These are phyloP conservation scores for Seira musarum DNA, from an alignment of 2,888 invertebrate genomes.

Conservation along the genomic window DNA sequence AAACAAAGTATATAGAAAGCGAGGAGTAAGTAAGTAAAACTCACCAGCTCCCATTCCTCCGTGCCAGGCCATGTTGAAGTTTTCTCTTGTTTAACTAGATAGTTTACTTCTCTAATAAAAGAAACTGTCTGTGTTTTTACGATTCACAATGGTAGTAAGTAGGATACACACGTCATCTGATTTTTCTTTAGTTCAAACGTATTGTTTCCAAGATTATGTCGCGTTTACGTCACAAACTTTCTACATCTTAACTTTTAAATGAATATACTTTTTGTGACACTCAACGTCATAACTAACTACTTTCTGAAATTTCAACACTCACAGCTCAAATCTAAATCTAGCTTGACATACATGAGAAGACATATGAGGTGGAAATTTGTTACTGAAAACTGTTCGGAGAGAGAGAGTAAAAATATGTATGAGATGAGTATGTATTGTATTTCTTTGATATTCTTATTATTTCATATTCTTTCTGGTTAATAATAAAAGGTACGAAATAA, in stretches of 20 bases:
- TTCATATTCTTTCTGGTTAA: no score
- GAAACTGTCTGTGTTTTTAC: background rate
- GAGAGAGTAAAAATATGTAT: no score
- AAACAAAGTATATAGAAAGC: no score
- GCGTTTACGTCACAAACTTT: constrained; percentile 18
- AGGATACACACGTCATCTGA: background rate
- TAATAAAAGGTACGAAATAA: no score
- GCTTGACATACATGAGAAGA: constrained; percentile 1
- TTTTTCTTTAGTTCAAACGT: background rate
- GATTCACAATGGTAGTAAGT: background rate
- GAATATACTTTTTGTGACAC: background rate
- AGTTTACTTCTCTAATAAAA: constrained; percentile 5
- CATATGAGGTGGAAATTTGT: background rate
- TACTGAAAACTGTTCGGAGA: no score
- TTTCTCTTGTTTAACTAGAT: background rate
- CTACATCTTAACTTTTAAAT: constrained; percentile 7
- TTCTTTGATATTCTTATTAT: no score
- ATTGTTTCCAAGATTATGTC: constrained; percentile 1
- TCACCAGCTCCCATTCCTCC: constrained; percentile 63
- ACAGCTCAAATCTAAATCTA: background rate
- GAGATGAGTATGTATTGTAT: no score
- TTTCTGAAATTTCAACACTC: background rate
- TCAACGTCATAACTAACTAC: background rate
- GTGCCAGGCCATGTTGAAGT: constrained; percentile 62
- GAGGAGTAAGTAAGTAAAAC: constrained; percentile 3